Evolutionary conservation across 2,888 invertebrate genomes (phyloP).

Genomic region (Diogma glabrata): DNA sequence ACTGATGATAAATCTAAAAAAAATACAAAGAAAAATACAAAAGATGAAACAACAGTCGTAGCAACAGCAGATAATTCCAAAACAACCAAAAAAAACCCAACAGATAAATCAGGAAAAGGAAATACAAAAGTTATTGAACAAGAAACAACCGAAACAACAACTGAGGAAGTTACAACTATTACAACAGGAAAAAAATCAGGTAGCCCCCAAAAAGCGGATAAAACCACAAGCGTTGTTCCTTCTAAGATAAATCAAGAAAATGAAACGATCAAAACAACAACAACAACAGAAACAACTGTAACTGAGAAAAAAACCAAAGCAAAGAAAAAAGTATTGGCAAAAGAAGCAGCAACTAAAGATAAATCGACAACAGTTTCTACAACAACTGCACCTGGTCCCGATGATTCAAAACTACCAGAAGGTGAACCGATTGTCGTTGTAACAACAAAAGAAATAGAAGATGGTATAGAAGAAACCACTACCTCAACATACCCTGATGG

Average conservation of each 20-base stretch:
- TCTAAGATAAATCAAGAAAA: no score
- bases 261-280: no score
- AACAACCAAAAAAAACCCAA: background rate
- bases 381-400: constrained; percentile 11
- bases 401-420: no score
- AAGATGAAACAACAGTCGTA: constrained; percentile 23
- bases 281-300: background rate
- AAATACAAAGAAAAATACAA: background rate
- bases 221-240: no score
- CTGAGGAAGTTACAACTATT: constrained; percentile 1
- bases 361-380: constrained; percentile 16
- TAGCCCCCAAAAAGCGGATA: background rate
- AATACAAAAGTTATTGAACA: constrained; percentile 1
- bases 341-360: constrained; percentile 4
- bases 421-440: background rate
- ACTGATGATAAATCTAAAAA: background rate
- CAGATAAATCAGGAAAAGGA: background rate
- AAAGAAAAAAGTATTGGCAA: background rate
- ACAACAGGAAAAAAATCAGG: constrained; percentile 3
- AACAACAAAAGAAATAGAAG: constrained; percentile 3
- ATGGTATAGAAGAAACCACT: background rate
- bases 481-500: constrained; percentile 35
- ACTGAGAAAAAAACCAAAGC: background rate
- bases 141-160: constrained; percentile 1
- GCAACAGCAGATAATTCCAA: constrained; percentile 21